A percentile compares a stretch with the other conserved stretches of the same genome.
Conservation (phyloP, 1,140 invertebrate genomes). For the Formica exsecta region DNA sequence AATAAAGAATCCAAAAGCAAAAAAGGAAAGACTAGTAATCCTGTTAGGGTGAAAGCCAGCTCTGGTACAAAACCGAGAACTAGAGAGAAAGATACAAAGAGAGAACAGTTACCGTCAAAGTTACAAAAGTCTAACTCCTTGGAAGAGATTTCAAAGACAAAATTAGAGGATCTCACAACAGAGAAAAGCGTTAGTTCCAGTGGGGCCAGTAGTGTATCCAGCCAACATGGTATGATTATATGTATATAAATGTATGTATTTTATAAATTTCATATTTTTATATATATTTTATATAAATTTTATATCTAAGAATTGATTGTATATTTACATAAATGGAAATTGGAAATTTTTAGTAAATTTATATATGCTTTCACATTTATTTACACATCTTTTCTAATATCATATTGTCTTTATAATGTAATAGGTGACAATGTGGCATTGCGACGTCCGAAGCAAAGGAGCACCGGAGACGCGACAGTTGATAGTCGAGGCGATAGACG, state of each 20-base stretch:
- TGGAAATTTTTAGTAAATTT: too few species aligned
- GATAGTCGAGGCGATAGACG: constrained; percentile 86
- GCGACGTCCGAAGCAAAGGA: constrained; percentile 83
- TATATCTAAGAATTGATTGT: too few species aligned
- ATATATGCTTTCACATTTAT: constrained; percentile 3
- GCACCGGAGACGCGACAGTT: constrained; percentile 81
- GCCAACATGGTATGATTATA: constrained; percentile 80
- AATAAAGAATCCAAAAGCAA: constrained; percentile 85
- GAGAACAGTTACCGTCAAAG: constrained; percentile 84
- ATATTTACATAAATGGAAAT: background rate
- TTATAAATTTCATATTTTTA: background rate
- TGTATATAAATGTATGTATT: background rate
- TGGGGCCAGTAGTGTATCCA: constrained; percentile 82
- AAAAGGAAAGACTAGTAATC: constrained; percentile 79
- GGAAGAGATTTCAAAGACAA: constrained; percentile 91
- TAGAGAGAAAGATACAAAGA: constrained; percentile 84
- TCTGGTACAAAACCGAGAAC: constrained; percentile 82
- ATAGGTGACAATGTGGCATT: constrained; percentile 84
- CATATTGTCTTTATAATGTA: constrained; percentile 58
- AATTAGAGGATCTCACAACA: constrained; percentile 89
- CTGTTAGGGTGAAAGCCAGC: constrained; percentile 82
- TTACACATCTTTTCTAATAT: constrained; percentile 10
- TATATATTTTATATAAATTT: too few species aligned
- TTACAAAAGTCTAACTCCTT: constrained; percentile 90
- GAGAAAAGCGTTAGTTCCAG: constrained; percentile 82